Conservation (phyloP, 2,888 invertebrate genomes). For the Nomada hirtipes region DNA sequence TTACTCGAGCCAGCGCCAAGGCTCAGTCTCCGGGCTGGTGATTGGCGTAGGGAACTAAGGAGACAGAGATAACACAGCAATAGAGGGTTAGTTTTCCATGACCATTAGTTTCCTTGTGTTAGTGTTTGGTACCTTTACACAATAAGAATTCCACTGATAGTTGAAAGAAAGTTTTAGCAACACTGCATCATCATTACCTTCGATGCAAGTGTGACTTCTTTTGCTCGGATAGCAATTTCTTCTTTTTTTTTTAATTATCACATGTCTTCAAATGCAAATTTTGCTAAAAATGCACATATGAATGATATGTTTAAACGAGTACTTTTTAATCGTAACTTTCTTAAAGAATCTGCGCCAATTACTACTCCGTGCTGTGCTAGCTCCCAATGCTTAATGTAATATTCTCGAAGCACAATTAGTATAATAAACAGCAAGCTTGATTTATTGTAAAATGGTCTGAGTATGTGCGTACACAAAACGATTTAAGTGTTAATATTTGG, state of each 20-base stretch:
- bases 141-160: constrained; percentile 60
- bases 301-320: constrained; percentile 50
- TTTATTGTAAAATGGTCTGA: constrained; percentile 31
- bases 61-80: constrained; percentile 82
- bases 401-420: constrained; percentile 41
- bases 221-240: neutral
- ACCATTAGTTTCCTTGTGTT: constrained; percentile 66
- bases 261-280: no score
- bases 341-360: neutral
- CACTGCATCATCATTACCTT: constrained; percentile 13
- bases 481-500: constrained; percentile 11
- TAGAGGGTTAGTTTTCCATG: constrained; percentile 73
- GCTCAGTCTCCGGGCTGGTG: constrained; percentile 95
- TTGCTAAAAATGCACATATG: no score
- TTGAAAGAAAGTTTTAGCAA: constrained; percentile 4
- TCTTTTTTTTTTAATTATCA: neutral
- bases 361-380: constrained; percentile 68
- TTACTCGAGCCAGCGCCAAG: constrained; percentile 96
- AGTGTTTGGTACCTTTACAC: constrained; percentile 66
- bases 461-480: constrained; percentile 25
- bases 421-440: constrained; percentile 42
- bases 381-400: constrained; percentile 56
- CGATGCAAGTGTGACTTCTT: neutral
- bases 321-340: neutral
- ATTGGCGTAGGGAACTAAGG: constrained; percentile 94